phyloP scores from a whole-genome alignment of 2,113 vertebrate genomes.

The Petrocephalus zakoni region DNA sequence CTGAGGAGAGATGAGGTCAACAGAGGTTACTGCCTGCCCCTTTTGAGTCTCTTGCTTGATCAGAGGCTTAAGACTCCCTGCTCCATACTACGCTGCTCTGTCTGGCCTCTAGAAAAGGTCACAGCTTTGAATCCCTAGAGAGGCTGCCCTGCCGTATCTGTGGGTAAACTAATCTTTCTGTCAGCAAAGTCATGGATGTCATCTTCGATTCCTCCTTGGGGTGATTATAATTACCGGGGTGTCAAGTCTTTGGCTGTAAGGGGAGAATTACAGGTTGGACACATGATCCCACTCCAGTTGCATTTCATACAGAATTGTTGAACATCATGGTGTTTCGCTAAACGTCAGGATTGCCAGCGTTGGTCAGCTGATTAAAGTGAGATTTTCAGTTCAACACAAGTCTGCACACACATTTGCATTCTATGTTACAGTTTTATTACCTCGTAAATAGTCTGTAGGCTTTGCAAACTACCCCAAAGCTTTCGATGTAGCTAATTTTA shows the following conservation, averaged over 20 bases:
- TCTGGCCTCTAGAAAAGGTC: not conserved
- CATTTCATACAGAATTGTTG: not conserved
- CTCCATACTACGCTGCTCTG: not conserved
- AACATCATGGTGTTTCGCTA: not conserved
- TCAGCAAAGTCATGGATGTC: not conserved
- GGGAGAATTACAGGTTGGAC: not conserved
- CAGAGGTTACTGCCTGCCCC: not conserved
- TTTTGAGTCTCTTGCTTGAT: not conserved
- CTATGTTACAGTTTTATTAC: not conserved
- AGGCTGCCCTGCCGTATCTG: not conserved
- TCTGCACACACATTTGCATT: not conserved
- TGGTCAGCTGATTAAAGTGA: not conserved
- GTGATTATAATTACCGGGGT: not conserved
- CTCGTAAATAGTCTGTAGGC: not conserved
- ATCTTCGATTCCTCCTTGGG: not conserved
- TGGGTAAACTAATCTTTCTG: not conserved
- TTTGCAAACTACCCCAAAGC: not conserved
- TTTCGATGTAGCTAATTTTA: not conserved
- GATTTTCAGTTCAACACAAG: not conserved
- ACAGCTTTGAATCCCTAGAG: not conserved
- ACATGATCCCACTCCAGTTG: not conserved
- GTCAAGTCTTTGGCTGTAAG: not conserved
- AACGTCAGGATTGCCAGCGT: not conserved
- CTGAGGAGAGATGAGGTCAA: conserved; percentile 9
- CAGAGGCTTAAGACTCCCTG: not conserved